Percentiles rank a stretch among this genome's conserved stretches.
Evolutionary conservation across 23 tunicate genomes (phyloP).

Genomic region (Oikopleura dioica): DNA sequence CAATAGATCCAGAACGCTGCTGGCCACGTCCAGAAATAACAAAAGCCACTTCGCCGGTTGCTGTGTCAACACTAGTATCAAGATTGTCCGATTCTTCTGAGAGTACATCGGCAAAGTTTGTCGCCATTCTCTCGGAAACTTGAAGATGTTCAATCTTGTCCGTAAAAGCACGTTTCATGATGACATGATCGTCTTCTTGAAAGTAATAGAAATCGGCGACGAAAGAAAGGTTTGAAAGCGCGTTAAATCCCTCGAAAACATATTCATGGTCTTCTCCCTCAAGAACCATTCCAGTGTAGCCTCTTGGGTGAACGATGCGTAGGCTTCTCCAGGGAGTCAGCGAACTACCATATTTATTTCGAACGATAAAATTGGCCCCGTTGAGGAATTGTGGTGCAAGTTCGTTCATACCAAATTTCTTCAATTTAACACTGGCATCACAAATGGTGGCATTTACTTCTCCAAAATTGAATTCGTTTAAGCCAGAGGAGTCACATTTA

Average conservation of each 20-base stretch:
- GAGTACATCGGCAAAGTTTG: background rate
- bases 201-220: conserved; percentile 27
- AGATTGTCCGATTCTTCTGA: background rate
- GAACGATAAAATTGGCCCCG: background rate
- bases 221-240: conserved; percentile 62
- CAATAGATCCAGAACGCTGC: background rate
- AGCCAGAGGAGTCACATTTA: background rate
- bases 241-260: conserved; percentile 25
- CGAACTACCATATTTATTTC: background rate
- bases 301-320: background rate
- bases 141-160: background rate
- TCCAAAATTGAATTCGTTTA: background rate
- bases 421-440: conserved; percentile 18
- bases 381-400: conserved; percentile 16
- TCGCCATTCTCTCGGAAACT: background rate
- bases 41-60: background rate
- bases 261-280: conserved; percentile 12
- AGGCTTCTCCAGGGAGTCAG: background rate
- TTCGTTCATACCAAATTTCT: conserved; percentile 45
- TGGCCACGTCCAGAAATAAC: background rate
- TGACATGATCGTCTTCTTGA: conserved; percentile 22
- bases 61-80: background rate
- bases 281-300: conserved; percentile 42
- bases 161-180: conserved; percentile 19
- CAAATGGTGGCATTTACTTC: conserved; percentile 24